Evolutionary conservation across 2,888 invertebrate species (phyloP).

Genomic region (Oscheius onirici): DNA sequence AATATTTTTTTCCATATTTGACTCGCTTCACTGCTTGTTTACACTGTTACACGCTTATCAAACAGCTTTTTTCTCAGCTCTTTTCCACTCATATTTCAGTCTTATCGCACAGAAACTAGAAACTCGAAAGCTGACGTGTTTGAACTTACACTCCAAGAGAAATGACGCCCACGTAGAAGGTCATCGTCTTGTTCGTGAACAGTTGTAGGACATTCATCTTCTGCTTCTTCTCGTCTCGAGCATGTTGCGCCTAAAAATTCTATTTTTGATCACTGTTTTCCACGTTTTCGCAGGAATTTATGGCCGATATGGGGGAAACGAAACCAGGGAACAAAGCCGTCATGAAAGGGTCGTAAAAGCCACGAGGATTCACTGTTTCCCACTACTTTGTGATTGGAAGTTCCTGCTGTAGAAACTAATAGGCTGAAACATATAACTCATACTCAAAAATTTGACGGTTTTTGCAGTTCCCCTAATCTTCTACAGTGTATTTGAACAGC

Average conservation of each 20-base stretch:
- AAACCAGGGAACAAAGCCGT: not conserved
- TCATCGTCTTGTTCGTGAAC: conserved; percentile 59
- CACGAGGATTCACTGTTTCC: no score
- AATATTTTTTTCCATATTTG: conserved; percentile 12
- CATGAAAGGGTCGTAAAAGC: not conserved
- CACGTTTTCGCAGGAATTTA: not conserved
- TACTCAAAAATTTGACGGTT: no score
- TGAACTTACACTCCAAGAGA: conserved; percentile 46
- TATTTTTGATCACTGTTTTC: not conserved
- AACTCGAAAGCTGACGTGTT: not conserved
- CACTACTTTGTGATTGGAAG: no score
- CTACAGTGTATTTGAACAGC: no score
- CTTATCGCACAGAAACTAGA: conserved; percentile 22
- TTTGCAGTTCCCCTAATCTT: no score
- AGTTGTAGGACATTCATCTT: conserved; percentile 55
- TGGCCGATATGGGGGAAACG: not conserved
- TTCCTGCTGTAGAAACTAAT: no score
- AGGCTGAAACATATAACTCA: no score
- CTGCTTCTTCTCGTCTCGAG: conserved; percentile 39
- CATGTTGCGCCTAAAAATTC: conserved; percentile 45
- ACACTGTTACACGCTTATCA: no score
- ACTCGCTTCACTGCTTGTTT: not conserved
- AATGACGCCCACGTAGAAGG: conserved; percentile 52
- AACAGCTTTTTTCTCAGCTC: no score
- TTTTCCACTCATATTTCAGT: conserved; percentile 3